Base-by-base conservation (phyloP, 2,113 vertebrate genomes). In the Phainopepla nitens region DNA sequence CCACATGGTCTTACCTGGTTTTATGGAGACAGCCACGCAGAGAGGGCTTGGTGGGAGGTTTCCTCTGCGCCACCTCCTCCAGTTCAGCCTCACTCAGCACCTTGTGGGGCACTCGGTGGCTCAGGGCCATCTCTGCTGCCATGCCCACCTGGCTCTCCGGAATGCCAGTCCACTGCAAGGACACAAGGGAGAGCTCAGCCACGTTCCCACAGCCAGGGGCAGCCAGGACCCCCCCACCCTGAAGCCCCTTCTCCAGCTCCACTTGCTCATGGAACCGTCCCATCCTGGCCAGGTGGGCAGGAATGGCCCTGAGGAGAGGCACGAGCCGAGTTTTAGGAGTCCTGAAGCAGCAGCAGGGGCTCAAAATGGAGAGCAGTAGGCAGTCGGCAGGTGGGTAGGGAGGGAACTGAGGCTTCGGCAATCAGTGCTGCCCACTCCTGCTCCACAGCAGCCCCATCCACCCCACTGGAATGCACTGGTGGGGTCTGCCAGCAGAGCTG, bases 61-160 rank as follows among this genome's bases (percentile, higher is more conserved):
- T 94, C 93, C 98, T 96, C 35, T 93, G 97, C 0, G 98, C 99
- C 83, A 99, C 90, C 61, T 98, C 97, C 73, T 99, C 98, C 91
- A 99, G 97, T 11, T 97, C 87, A 11, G 97, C 87, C 96, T 99
- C 98, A 42, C 97, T 98, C 89, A 99, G 91, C 58, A 98, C 94
- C 3, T 94, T 69, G 1, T 3, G 90, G 75, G 98, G 98, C 4
- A 76, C 93, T 35, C 60, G 88, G 39, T 49, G 62, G 27, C 29
- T 94, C 75, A 83, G 78, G 9, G 42, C 53, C 56, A 71, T 91
- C 35, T 95, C 93, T 7, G 50, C 73, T 3, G 53, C 76, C 88
- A 65, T 93, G 77, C 44, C 60, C 64, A 27, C 97, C 93, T 0
- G 18, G 39, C 31, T 50, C 31, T 6, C 29, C 3, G 0, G 10